These are phyloP conservation scores for Paramisgurnus dabryanus DNA, from an alignment of 2,113 vertebrate genomes.

Conservation along the genomic window DNA sequence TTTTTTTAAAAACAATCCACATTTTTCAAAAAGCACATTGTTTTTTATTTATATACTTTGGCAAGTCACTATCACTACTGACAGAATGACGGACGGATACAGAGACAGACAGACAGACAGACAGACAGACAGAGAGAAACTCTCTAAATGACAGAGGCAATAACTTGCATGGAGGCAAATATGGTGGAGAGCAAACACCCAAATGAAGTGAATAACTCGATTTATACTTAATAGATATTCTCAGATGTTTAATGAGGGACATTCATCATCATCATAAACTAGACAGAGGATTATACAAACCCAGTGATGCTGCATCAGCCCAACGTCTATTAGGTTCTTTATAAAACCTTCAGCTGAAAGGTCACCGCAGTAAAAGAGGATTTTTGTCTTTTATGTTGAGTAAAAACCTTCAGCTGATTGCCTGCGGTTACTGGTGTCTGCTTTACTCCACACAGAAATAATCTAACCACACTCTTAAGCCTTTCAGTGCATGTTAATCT, in stretches of 20 bases:
- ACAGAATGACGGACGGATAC: too few relatives aligned
- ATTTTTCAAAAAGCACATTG: too few relatives aligned
- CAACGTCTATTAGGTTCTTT: constrained; percentile 2
- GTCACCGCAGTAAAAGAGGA: background rate
- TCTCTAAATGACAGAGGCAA: constrained; percentile 36
- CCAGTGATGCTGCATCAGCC: background rate
- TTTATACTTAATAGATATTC: constrained; percentile 28
- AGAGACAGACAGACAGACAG: too few relatives aligned
- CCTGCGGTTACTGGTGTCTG: too few relatives aligned
- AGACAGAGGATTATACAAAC: background rate
- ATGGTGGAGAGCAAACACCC: constrained; percentile 1
- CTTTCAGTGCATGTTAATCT: too few relatives aligned
- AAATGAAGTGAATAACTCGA: constrained; percentile 16
- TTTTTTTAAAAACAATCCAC: too few relatives aligned
- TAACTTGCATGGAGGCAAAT: constrained; percentile 33
- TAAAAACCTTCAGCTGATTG: too few relatives aligned
- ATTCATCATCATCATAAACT: constrained; percentile 38
- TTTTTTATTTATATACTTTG: too few relatives aligned
- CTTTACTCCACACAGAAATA: too few relatives aligned
- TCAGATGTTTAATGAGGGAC: constrained; percentile 38
- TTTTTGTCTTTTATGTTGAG: too few relatives aligned
- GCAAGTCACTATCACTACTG: too few relatives aligned
- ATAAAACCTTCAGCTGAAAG: background rate
- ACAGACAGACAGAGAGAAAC: background rate
- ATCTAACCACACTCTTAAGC: too few relatives aligned